A percentile compares a stretch with the other conserved stretches of the same genome.
Conservation (phyloP, 2,113 vertebrate genomes). For the Pampusana beccarii region DNA sequence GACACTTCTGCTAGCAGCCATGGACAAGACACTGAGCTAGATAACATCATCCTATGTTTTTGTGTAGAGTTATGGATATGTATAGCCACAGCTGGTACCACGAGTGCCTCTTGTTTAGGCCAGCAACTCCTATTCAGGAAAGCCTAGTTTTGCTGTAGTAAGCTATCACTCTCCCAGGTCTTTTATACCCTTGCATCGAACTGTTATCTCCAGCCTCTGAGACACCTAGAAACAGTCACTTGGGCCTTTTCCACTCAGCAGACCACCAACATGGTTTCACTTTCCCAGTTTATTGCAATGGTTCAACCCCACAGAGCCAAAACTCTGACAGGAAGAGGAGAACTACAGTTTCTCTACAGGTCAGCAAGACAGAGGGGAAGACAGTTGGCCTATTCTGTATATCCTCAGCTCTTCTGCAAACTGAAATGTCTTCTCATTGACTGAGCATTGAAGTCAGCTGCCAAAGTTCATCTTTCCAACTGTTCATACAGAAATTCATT, state of each 20-base stretch:
- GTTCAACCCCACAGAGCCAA: not conserved
- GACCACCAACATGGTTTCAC: not conserved
- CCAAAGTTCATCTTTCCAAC: not conserved
- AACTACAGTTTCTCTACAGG: not conserved
- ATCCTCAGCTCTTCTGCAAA: not conserved
- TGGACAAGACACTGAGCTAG: not conserved
- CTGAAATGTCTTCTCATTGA: not conserved
- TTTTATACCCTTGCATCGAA: not conserved
- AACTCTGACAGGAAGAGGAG: not conserved
- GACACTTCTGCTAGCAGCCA: not conserved
- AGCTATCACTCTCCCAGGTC: not conserved
- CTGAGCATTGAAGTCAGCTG: not conserved
- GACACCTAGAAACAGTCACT: not conserved
- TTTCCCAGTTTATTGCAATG: not conserved
- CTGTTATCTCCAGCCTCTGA: not conserved
- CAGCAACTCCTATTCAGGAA: not conserved
- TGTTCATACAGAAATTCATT: not conserved
- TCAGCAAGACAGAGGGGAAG: not conserved
- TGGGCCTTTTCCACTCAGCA: not conserved
- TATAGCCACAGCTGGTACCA: not conserved
- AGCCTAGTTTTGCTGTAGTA: not conserved
- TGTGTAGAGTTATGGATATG: not conserved
- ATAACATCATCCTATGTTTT: not conserved
- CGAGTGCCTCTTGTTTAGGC: not conserved
- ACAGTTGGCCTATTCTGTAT: not conserved